Percentiles rank a stretch among this genome's conserved stretches.
These are phyloP conservation scores for Holothuria scabra DNA, from an alignment of 53 echinoderm and acorn worm genomes.

Conservation along the genomic window DNA sequence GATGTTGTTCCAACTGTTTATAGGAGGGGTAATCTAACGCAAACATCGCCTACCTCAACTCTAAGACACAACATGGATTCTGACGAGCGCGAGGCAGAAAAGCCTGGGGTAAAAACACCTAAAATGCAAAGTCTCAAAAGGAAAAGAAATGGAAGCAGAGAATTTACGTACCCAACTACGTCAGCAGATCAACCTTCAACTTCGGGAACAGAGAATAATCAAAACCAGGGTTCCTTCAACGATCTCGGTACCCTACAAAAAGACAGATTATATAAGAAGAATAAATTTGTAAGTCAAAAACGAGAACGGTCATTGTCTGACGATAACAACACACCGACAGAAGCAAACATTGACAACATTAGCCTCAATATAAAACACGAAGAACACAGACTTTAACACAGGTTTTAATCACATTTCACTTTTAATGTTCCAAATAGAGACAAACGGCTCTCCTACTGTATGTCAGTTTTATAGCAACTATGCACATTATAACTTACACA, in stretches of 20 bases:
- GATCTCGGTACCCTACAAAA: constrained; percentile 37
- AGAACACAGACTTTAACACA: neutral
- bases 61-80: constrained; percentile 55
- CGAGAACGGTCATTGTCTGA: too few species aligned
- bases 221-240: neutral
- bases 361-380: constrained; percentile 43
- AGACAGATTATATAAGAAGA: constrained; percentile 32
- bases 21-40: neutral
- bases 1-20: constrained; percentile 32
- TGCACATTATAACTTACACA: too few species aligned
- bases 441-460: too few species aligned
- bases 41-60: constrained; percentile 59
- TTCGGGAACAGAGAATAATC: too few species aligned
- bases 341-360: constrained; percentile 1
- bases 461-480: too few species aligned
- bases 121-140: constrained; percentile 8
- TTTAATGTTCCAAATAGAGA: too few species aligned
- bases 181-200: too few species aligned
- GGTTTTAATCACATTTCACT: too few species aligned
- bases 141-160: too few species aligned
- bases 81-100: constrained; percentile 2
- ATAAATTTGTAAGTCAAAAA: neutral
- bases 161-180: too few species aligned
- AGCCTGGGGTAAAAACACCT: constrained; percentile 32
- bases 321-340: neutral